Evolutionary conservation across 2,888 invertebrate genomes (phyloP).

Genomic region (Mayetiola destructor): DNA sequence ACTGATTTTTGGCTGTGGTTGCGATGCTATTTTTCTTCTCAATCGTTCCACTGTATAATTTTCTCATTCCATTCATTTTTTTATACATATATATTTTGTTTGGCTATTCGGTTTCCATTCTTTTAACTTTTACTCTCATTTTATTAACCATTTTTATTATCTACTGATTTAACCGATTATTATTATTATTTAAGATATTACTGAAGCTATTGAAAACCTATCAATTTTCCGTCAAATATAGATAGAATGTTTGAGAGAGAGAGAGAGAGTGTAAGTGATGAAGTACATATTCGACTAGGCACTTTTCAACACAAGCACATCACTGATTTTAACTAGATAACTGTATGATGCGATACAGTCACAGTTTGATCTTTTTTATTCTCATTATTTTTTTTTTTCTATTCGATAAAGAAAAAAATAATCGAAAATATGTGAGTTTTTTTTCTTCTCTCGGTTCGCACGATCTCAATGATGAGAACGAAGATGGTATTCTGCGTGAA

Average conservation of each 20-base stretch:
- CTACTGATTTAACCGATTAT: slow-evolving; percentile 11
- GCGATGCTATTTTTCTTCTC: neutral
- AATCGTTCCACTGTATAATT: too few species aligned
- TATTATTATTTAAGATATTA: slow-evolving; percentile 12
- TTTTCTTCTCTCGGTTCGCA: neutral
- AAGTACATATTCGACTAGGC: too few species aligned
- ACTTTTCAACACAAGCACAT: neutral
- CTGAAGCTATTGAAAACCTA: slow-evolving; percentile 8
- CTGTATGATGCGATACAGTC: neutral
- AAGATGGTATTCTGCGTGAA: too few species aligned
- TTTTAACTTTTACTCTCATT: neutral
- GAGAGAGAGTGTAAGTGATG: too few species aligned
- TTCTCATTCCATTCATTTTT: neutral
- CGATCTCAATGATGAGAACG: neutral
- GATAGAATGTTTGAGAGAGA: slow-evolving; percentile 2
- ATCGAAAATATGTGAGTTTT: too few species aligned
- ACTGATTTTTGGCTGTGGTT: neutral
- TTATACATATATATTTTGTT: neutral
- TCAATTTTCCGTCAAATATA: neutral
- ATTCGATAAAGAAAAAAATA: too few species aligned
- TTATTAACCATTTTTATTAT: slow-evolving; percentile 3
- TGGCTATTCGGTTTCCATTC: neutral
- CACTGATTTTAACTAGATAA: neutral
- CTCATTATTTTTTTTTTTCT: too few species aligned
- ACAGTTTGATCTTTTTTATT: too few species aligned